Evolutionary conservation across 2,113 vertebrate species (phyloP), one percentile per base, ranked within the genome.

Genomic region (Chauna torquata): DNA sequence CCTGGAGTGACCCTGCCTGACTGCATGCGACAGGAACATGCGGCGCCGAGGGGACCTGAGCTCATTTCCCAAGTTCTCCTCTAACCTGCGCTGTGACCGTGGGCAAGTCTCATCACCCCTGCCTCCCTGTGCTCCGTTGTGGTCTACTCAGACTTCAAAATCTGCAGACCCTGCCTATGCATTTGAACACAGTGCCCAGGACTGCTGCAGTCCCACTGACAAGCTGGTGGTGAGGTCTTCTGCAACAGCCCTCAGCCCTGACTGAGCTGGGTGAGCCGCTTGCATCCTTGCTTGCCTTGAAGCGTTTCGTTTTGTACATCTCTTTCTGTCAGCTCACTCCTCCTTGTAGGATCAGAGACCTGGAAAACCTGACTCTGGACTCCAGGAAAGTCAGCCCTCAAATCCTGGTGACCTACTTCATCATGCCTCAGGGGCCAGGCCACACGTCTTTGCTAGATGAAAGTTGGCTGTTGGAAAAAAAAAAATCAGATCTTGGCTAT

Each of bases 101-200:
- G 64, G 61, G 34, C 19, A 47, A 45, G 9, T 36, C 68, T 45
- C 42, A 27, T 89, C 86, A 45, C 50, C 82, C 88, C 64, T 38
- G 25, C 47, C 40, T 52, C 50, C 50, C 54, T 12, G n/a, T 64
- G 50, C 50, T 82, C 52, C 2, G 0, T n/a, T 32, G 30, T 72
- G 36, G 16, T 57, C 74, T 87, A 49, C 54, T 91, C 38, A 38
- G 62, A 66, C 82, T 90, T 88, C 62, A 82, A 76, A 90, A 50
- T 12, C 20, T 69, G 24, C 49, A 54, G 70, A 49, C 36, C 71
- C 8, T 40, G 47, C n/a, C 28, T 52, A 8, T 0, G 0, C 2
- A 0, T 81, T 77, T 92, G 40, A 58, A 58, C 75, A n/a, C 2
- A 1, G 59, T 50, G 34, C 62, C 25, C 76, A 16, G 38, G 36